A percentile compares a stretch with the other conserved stretches of the same genome.
phyloP scores from a whole-genome alignment of 2,888 invertebrate species.

The Adela reaumurella region DNA sequence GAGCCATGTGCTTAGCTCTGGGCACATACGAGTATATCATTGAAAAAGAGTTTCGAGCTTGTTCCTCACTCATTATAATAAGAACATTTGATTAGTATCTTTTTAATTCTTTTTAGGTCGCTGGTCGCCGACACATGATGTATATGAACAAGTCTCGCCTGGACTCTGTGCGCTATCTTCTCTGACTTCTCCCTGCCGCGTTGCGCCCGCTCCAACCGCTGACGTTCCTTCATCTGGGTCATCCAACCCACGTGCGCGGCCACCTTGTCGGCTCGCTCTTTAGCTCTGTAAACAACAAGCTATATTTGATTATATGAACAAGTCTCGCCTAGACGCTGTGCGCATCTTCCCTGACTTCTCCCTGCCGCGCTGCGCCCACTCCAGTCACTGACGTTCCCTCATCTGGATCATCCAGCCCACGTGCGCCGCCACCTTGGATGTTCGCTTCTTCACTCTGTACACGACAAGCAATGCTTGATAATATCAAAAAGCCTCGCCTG shows the following conservation, averaged over 20 bases:
- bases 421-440: slow-evolving; percentile 31
- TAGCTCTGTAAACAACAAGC: slow-evolving; percentile 22
- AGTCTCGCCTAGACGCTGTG: slow-evolving; percentile 44
- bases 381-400: slow-evolving; percentile 32
- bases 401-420: slow-evolving; percentile 37
- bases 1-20: too few relatives aligned
- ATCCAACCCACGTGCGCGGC: slow-evolving; percentile 34
- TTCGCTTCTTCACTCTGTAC: slow-evolving; percentile 36
- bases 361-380: slow-evolving; percentile 24
- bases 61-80: too few relatives aligned
- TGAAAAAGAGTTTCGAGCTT: too few relatives aligned
- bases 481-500: slow-evolving; percentile 16
- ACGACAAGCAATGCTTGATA: not conserved
- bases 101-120: too few relatives aligned
- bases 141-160: slow-evolving; percentile 12
- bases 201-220: slow-evolving; percentile 28
- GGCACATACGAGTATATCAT: too few relatives aligned
- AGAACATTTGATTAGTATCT: too few relatives aligned
- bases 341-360: slow-evolving; percentile 36
- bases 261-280: slow-evolving; percentile 37
- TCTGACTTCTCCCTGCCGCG: slow-evolving; percentile 30
- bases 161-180: slow-evolving; percentile 37
- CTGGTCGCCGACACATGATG: too few relatives aligned
- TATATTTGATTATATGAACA: not conserved
- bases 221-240: slow-evolving; percentile 33